Base-by-base conservation (phyloP, 2,797 vertebrate species). In the Channallabes apus region DNA sequence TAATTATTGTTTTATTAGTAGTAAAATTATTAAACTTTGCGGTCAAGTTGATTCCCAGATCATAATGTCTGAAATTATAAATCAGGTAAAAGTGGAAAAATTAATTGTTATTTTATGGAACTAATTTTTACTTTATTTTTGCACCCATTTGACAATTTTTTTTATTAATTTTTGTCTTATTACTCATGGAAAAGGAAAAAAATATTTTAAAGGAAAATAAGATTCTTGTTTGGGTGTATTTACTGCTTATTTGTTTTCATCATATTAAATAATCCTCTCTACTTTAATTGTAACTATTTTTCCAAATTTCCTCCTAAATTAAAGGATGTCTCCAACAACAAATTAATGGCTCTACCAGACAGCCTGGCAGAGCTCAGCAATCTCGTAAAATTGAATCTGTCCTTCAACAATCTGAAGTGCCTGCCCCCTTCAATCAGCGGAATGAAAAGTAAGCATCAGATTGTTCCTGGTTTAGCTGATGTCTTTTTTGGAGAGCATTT, bases 271-370 rank as follows among this genome's bases (percentile, higher is more conserved):
- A 15, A 35, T 62, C 17, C 3, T 78, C 56, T 46, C 1, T 61
- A 6, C n/a, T 79, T 35, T 29, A 41, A 69, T 46, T 12, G 8
- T 65, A 29, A 65, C 38, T 51, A 58, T 6, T 4, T 22, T 54
- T 65, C 14, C 7, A 67, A 54, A 80, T 51, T 69, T 71, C 18
- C 22, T 64, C 62, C 65, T 35, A 54, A 79, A 64, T 59, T 46
- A 46, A 84, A 97, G 96, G 95, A 97, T 87, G 88, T 97, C 85
- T 97, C 96, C 81, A 94, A 94, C 90, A 97, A 97, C 83, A 90
- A 62, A 75, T 93, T 97, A 68, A 86, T 85, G 82, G 86, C 84
- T 81, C 65, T 97, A 86, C 96, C 96, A 72, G 83, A 91, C 86
- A 94, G 94, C 84, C 91, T 96, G 88, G 93, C 93, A 83, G 91